Evolutionary conservation across 2,113 vertebrate species (phyloP).

Genomic region (Sander vitreus): DNA sequence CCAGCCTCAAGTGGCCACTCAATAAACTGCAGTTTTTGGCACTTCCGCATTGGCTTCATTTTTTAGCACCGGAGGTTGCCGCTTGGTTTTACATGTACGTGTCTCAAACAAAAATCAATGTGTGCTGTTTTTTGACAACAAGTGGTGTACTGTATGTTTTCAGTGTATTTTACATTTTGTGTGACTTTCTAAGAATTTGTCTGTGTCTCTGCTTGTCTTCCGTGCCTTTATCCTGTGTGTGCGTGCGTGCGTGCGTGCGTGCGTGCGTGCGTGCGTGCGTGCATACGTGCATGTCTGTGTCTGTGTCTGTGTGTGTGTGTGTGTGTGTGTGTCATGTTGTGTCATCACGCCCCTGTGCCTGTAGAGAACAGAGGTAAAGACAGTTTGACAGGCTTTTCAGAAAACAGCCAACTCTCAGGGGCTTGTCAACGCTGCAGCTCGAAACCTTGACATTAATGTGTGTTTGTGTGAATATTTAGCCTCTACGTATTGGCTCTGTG

Average conservation of each 20-base stretch:
- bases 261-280: not conserved
- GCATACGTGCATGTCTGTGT: not conserved
- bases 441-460: conserved; percentile 3
- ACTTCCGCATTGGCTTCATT: no score
- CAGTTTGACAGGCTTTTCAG: conserved; percentile 49
- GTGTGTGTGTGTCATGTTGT: conserved; percentile 37
- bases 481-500: not conserved
- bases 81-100: no score
- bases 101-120: not conserved
- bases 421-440: conserved; percentile 28
- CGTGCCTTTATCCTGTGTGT: not conserved
- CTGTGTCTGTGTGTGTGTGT: conserved; percentile 1
- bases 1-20: no score
- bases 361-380: conserved; percentile 51
- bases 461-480: conserved; percentile 39
- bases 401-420: conserved; percentile 38
- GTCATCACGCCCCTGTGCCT: not conserved
- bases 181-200: conserved; percentile 7
- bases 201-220: conserved; percentile 30
- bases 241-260: no score
- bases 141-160: not conserved
- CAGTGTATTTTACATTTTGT: not conserved
- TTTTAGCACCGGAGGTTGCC: no score
- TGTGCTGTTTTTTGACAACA: not conserved
- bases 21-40: no score